Conservation (phyloP, 2,888 invertebrate genomes). For the Pandemis cinnamomeana region DNA sequence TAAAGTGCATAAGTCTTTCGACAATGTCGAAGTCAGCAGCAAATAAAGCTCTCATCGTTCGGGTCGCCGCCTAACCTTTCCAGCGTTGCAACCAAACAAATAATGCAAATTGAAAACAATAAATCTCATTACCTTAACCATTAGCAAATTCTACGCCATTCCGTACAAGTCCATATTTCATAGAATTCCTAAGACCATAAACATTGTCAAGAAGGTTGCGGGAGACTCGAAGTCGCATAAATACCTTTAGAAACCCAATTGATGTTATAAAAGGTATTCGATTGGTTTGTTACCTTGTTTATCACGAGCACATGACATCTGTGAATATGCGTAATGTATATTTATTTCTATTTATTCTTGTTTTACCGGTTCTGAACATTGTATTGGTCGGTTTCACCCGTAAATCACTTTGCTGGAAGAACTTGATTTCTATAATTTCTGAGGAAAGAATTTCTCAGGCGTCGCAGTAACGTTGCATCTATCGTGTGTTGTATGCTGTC, state of each 20-base stretch:
- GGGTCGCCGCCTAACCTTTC: constrained; percentile 33
- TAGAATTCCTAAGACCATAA: constrained; percentile 54
- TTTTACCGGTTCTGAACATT: background rate
- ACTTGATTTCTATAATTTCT: constrained; percentile 6
- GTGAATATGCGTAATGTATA: background rate
- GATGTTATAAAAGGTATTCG: constrained; percentile 12
- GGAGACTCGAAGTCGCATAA: constrained; percentile 50
- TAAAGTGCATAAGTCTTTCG: background rate
- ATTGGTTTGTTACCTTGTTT: constrained; percentile 20
- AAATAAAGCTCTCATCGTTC: constrained; percentile 16
- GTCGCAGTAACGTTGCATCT: background rate
- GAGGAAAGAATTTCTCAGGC: background rate
- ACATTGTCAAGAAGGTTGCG: constrained; percentile 55
- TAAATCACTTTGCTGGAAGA: background rate
- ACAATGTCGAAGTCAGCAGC: background rate
- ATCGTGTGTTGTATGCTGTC: background rate
- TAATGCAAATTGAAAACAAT: constrained; percentile 44
- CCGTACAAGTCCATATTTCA: constrained; percentile 48
- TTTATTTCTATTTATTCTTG: background rate
- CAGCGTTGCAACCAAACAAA: constrained; percentile 33
- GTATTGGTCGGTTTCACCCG: background rate
- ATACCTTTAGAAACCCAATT: constrained; percentile 34
- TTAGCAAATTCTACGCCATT: constrained; percentile 42
- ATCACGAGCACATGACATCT: background rate
- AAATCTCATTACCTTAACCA: constrained; percentile 39